Percentiles rank a stretch among this genome's conserved stretches.
Evolutionary conservation across 1,140 invertebrate genomes (phyloP).

Genomic region (Drosophila varians): DNA sequence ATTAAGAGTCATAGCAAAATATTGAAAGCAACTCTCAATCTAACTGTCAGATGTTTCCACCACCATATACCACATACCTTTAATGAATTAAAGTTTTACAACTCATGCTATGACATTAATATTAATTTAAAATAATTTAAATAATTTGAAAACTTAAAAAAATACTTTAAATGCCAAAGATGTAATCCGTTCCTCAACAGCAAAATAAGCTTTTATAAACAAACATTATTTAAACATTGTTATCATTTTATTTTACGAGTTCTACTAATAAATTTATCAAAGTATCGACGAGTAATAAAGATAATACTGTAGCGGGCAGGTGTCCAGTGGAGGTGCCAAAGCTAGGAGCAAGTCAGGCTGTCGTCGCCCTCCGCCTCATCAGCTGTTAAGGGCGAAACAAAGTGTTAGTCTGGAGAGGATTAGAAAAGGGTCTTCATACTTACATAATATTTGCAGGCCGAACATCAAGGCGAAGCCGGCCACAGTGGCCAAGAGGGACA

Average conservation of each 20-base stretch:
- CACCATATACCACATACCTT: too few species aligned
- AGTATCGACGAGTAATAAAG: not conserved
- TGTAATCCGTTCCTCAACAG: too few species aligned
- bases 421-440: constrained; percentile 84
- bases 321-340: not conserved
- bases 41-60: too few species aligned
- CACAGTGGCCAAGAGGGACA: constrained; percentile 89
- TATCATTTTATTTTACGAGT: not conserved
- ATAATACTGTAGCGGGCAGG: constrained; percentile 4
- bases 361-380: constrained; percentile 68
- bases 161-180: too few species aligned
- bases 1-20: too few species aligned
- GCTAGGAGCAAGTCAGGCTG: constrained; percentile 48
- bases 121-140: too few species aligned
- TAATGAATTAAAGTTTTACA: too few species aligned
- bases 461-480: constrained; percentile 91
- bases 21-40: too few species aligned
- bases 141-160: too few species aligned
- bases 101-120: too few species aligned
- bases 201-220: not conserved
- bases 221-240: not conserved
- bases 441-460: constrained; percentile 89
- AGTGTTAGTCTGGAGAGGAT: not conserved
- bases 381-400: constrained; percentile 32
- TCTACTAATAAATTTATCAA: not conserved